Percentiles rank a stretch among this genome's conserved stretches.
Conservation (phyloP, 2,888 invertebrate genomes). For the Myopa tessellatipennis region DNA sequence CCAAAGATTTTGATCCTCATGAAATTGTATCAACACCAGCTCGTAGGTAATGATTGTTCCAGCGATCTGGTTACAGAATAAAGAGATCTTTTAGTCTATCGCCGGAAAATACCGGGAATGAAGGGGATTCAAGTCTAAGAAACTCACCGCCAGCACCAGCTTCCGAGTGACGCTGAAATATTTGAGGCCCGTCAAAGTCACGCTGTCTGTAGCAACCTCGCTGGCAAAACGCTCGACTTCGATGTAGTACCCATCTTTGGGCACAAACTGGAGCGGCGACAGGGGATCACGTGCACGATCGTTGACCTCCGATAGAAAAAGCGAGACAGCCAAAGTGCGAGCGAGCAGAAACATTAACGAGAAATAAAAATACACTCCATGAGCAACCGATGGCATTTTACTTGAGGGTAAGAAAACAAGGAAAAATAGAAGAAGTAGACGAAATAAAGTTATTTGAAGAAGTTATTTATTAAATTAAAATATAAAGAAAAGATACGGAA, state of each 20-base stretch:
- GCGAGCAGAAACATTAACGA: slow-evolving; percentile 71
- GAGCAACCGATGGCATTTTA: slow-evolving; percentile 62
- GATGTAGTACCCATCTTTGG: slow-evolving; percentile 65
- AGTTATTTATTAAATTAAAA: not conserved
- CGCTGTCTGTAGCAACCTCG: slow-evolving; percentile 59
- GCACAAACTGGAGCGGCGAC: slow-evolving; percentile 65
- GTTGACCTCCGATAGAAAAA: slow-evolving; percentile 71
- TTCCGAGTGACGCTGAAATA: slow-evolving; percentile 65
- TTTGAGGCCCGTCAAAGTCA: slow-evolving; percentile 63
- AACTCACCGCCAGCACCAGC: slow-evolving; percentile 60
- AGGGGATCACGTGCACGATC: slow-evolving; percentile 69
- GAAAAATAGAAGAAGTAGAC: not conserved
- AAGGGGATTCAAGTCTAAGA: not conserved
- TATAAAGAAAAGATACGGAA: not conserved
- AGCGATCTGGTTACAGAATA: slow-evolving; percentile 67
- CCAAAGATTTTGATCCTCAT: slow-evolving; percentile 64
- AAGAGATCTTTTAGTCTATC: no score
- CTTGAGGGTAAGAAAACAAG: slow-evolving; percentile 47
- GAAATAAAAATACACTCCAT: slow-evolving; percentile 71
- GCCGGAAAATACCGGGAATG: no score
- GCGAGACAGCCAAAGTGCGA: slow-evolving; percentile 70
- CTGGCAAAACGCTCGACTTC: slow-evolving; percentile 65
- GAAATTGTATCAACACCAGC: slow-evolving; percentile 72
- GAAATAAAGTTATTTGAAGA: not conserved
- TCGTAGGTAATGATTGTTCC: slow-evolving; percentile 74